Conservation (phyloP, 2,888 invertebrate species). For the Athalia rosae region DNA sequence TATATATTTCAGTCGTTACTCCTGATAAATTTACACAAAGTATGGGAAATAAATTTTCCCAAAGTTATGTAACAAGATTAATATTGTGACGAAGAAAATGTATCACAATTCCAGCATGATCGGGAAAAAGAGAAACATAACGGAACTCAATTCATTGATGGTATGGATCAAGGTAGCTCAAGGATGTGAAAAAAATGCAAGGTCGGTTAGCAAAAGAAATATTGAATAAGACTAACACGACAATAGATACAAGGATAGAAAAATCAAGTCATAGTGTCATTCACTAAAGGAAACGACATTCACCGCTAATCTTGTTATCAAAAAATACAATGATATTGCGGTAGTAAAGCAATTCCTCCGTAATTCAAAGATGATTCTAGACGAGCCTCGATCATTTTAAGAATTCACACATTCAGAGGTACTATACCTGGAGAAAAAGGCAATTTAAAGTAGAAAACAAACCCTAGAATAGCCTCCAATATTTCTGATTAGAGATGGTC, state of each 20-base stretch:
- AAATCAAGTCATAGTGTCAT: not conserved
- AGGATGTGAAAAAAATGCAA: too few relatives aligned
- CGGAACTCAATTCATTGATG: too few relatives aligned
- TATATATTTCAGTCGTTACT: not conserved
- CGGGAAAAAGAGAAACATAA: not conserved
- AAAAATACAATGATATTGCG: not conserved
- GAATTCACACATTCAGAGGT: not conserved
- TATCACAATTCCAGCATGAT: slow-evolving; percentile 40
- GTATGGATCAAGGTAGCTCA: too few relatives aligned
- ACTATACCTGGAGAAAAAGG: too few relatives aligned
- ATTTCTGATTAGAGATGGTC: slow-evolving; percentile 3
- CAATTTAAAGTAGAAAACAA: not conserved
- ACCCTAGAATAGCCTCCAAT: not conserved
- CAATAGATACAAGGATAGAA: too few relatives aligned
- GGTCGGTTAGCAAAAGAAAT: too few relatives aligned
- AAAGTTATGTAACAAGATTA: not conserved
- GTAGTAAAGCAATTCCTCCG: not conserved
- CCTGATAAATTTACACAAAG: not conserved
- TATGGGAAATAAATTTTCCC: not conserved
- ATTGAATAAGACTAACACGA: too few relatives aligned
- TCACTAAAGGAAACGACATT: not conserved
- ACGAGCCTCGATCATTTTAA: not conserved
- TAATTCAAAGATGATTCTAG: not conserved
- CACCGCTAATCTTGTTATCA: slow-evolving; percentile 2
- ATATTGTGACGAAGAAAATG: slow-evolving; percentile 26